Evolutionary conservation across 2,888 invertebrate species (phyloP), one percentile per base, ranked within the genome.

Genomic region (Pollenia angustigena): DNA sequence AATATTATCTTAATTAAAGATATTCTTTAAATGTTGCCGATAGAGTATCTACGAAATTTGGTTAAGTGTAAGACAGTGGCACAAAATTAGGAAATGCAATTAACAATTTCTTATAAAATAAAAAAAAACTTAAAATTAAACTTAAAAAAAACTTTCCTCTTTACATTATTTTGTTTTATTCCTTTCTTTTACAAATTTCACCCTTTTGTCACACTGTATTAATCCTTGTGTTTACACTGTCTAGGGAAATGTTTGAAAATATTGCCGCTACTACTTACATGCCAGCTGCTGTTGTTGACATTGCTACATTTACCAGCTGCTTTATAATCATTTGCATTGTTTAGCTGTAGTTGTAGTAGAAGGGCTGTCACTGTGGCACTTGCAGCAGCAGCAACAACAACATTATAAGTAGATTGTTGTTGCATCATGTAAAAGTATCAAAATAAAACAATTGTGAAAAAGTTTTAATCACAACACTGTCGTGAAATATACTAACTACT

Each of bases 231-330:
- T 50, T 78, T 83, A 42, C 42, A 78, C 46, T 83, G 64, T 83
- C 82, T 78, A 40, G 76, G 76, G 82, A 83, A 82, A 78, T 82
- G 69, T 76, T 76, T n/a, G 54, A 64, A 76, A 76, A 46, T 76
- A 71, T 69, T 69, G 46, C 40, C 62, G 58, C 52, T 56, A 46
- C 54, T 71, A 16, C 14, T 76, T 62, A 62, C 50, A 69, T n/a
- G 12, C 44, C 72, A 60, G 68, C 82, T 75, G 75, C 69, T 60
- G 52, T 69, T 82, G 82, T 82, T 82, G 82, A 82, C 82, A 69
- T 76, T 81, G 75, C 50, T 60, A 68, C 18, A 68, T 75, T 32
- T 69, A 46, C 60, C 82, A 75, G 75, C 82, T 82, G 82, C 54
- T 69, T 32, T 32, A 52, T 68, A 81, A 68, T 81, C 68, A 68